Percentiles rank a stretch among this genome's conserved stretches.
Evolutionary conservation across 2,888 invertebrate species (phyloP).

Genomic region (Azorinus chamasolen): DNA sequence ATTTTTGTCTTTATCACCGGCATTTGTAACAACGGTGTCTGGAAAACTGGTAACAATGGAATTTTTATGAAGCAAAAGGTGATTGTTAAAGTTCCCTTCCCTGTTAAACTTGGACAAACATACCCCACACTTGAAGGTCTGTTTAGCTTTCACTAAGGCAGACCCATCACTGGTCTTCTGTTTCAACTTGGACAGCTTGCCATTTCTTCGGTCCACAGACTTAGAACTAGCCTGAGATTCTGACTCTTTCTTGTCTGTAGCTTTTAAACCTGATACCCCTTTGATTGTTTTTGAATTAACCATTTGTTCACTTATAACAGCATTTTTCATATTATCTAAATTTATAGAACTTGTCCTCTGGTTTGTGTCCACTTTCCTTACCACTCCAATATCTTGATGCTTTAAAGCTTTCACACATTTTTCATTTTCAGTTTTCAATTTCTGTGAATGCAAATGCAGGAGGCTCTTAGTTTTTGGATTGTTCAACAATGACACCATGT

Average conservation of each 20-base stretch:
- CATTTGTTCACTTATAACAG: too few species aligned
- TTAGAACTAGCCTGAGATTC: not conserved
- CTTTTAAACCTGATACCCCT: not conserved
- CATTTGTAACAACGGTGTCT: not conserved
- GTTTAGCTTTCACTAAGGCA: too few species aligned
- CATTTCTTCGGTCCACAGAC: not conserved
- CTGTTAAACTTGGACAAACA: constrained; percentile 22
- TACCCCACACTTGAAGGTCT: not conserved
- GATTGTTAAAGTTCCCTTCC: constrained; percentile 29
- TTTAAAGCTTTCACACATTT: too few species aligned
- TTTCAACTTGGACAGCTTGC: not conserved
- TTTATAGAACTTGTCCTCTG: too few species aligned
- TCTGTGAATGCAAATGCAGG: too few species aligned
- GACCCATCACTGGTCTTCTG: not conserved
- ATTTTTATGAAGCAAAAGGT: constrained; percentile 11
- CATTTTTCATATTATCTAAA: not conserved
- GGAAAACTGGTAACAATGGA: not conserved
- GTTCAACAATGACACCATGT: constrained; percentile 28
- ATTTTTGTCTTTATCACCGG: too few species aligned
- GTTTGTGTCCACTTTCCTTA: too few species aligned
- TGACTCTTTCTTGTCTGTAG: not conserved
- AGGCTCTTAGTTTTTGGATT: constrained; percentile 27
- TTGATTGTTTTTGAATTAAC: not conserved
- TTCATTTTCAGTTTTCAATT: too few species aligned
- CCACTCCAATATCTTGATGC: too few species aligned